Conservation (phyloP, 2,888 invertebrate genomes). For the Tridacna gigas region DNA sequence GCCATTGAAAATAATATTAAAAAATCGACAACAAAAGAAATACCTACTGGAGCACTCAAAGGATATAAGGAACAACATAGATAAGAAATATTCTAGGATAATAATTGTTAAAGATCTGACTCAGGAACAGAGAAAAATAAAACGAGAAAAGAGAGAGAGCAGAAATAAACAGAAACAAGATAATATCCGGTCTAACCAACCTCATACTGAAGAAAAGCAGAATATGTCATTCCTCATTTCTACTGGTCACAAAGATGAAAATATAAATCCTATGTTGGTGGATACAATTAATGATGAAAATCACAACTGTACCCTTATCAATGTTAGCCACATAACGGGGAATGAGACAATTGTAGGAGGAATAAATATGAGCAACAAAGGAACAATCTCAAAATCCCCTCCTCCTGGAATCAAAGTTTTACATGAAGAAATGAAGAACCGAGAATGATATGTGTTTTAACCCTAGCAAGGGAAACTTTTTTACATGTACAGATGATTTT, state of each 20-base stretch:
- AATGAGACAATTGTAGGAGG: too few relatives aligned
- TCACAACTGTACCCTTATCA: not conserved
- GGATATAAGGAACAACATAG: not conserved
- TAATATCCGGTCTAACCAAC: not conserved
- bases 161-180: not conserved
- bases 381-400: too few relatives aligned
- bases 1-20: conserved; percentile 1
- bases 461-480: conserved; percentile 4
- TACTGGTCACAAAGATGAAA: not conserved
- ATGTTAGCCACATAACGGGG: too few relatives aligned
- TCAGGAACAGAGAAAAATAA: not conserved
- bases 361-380: too few relatives aligned
- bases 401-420: too few relatives aligned
- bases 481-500: not conserved
- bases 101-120: conserved; percentile 11
- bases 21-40: conserved; percentile 6
- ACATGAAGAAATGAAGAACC: not conserved
- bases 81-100: not conserved
- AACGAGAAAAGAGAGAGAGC: not conserved
- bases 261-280: not conserved
- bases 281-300: not conserved
- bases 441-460: not conserved
- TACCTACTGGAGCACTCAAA: not conserved
- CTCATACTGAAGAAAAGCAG: not conserved
- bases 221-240: not conserved